Conservation (phyloP, 2,113 vertebrate genomes). For the Eclectus roratus region DNA sequence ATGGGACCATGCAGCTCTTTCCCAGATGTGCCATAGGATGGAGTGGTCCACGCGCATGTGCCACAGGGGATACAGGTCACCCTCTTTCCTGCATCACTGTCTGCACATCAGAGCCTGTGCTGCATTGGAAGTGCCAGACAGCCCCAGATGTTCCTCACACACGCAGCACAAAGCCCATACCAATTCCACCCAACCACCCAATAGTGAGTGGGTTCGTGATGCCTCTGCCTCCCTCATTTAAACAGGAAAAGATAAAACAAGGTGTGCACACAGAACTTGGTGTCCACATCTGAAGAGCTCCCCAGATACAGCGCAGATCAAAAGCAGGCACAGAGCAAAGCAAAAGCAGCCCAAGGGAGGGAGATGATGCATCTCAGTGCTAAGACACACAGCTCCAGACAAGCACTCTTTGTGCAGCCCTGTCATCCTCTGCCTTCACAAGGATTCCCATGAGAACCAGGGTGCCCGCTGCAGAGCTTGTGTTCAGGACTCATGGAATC, state of each 20-base stretch:
- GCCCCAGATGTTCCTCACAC: background rate
- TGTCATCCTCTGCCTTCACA: background rate
- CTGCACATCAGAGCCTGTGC: background rate
- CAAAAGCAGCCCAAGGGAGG: background rate
- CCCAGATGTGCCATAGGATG: background rate
- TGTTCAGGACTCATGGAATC: background rate
- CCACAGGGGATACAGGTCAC: background rate
- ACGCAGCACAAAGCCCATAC: rapidly evolving
- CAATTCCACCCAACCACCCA: background rate
- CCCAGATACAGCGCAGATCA: background rate
- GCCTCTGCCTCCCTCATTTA: background rate
- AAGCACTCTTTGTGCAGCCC: background rate
- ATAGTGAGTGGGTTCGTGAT: rapidly evolving
- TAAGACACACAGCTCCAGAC: rapidly evolving
- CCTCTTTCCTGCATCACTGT: background rate
- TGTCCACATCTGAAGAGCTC: background rate
- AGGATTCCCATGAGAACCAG: background rate
- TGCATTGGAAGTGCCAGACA: rapidly evolving
- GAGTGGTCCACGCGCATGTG: rapidly evolving
- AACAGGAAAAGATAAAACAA: background rate
- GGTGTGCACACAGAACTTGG: background rate
- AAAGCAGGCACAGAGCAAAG: background rate
- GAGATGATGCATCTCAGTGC: rapidly evolving
- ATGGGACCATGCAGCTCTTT: rapidly evolving
- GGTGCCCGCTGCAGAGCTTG: background rate